These are phyloP conservation scores for Lepus timidus DNA, from an alignment of 2,113 vertebrate genomes.

Conservation along the genomic window DNA sequence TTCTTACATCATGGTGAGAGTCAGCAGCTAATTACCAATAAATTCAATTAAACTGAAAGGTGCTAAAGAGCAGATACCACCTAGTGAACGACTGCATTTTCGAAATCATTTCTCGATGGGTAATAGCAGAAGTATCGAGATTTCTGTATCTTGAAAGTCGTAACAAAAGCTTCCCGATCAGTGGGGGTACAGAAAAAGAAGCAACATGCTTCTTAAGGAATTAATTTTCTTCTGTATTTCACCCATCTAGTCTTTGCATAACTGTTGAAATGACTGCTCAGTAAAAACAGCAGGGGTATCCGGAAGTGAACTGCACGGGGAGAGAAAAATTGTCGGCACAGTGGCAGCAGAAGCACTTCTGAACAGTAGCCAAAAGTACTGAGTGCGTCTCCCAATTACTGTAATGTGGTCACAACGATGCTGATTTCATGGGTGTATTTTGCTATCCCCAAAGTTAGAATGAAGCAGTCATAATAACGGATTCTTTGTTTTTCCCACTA, in stretches of 20 bases:
- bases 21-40: conserved; percentile 77
- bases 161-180: conserved; percentile 28
- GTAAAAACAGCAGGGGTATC: conserved; percentile 79
- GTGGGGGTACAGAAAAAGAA: conserved; percentile 69
- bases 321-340: conserved; percentile 77
- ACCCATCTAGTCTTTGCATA: conserved; percentile 75
- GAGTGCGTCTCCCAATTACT: conserved; percentile 52
- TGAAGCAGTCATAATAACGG: conserved; percentile 27
- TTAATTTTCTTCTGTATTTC: conserved; percentile 75
- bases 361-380: conserved; percentile 60
- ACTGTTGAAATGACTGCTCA: conserved; percentile 81
- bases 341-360: conserved; percentile 38
- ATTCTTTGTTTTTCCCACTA: conserved; percentile 76
- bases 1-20: conserved; percentile 98
- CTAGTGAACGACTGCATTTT: conserved; percentile 82
- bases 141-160: conserved; percentile 27
- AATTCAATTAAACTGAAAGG: conserved; percentile 85
- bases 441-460: conserved; percentile 29
- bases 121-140: conserved; percentile 62
- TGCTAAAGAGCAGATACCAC: conserved; percentile 84
- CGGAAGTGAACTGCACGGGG: conserved; percentile 66
- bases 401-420: conserved; percentile 16
- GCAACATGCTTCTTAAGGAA: conserved; percentile 79
- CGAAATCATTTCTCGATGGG: conserved; percentile 78
- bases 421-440: conserved; percentile 69